Base-by-base conservation (phyloP, 2,113 vertebrate species). In the Archilochus colubris region DNA sequence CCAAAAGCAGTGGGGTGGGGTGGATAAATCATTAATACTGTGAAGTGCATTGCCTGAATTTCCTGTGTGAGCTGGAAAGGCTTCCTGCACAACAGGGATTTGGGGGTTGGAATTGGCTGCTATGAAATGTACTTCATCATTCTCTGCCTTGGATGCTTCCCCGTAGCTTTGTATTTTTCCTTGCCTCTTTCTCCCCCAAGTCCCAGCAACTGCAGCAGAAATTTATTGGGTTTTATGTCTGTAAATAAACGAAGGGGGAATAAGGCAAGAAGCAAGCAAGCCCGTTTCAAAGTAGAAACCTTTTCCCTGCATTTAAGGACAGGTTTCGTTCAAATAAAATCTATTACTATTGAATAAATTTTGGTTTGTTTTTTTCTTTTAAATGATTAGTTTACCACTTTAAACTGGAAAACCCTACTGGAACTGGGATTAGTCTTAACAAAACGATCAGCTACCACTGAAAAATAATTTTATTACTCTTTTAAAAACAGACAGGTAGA, bases 11-110 rank as follows among this genome's bases (percentile, higher is more conserved):
- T 16, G 62, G 96, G 87, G 94, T 25, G 36, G 88, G 63, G 93
- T 83, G 93, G 96, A 98, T 98, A 97, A 98, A 98, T 98, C 98
- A 98, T 97, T 97, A 97, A 98, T 95, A 96, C 67, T 74, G 69
- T 21, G 94, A 96, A 28, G 58, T 96, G 97, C 97, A 96, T 94
- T 78, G 97, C 92, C 97, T 96, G 96, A 78, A 79, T 97, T 96
- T 97, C 97, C 97, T 97, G 96, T 28, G 97, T 83, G 94, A 89
- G 96, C 73, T 91, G 95, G 95, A 97, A 97, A 97, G 94, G 94
- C 95, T 96, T 95, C 96, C 95, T 74, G 96, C 95, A 95, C 97
- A 94, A 95, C 77, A 88, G 97, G 97, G 97, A 97, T 94, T 96
- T 95, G 51, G 95, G 97, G 96, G 40, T 76, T 95, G 96, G 97